These are phyloP conservation scores for Bellardia pandia DNA, from an alignment of 2,888 invertebrate species.

Conservation along the genomic window DNA sequence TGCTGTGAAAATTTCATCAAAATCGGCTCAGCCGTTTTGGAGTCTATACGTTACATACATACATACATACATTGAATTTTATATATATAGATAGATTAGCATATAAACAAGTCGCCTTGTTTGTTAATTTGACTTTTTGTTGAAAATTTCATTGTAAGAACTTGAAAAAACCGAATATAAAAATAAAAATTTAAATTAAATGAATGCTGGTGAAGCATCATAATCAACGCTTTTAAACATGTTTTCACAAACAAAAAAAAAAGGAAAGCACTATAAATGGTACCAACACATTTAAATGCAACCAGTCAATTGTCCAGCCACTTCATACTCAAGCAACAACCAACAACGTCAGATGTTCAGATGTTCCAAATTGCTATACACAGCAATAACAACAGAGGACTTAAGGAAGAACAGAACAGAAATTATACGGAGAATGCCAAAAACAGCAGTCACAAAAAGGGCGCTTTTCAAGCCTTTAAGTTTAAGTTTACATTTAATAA, in stretches of 20 bases:
- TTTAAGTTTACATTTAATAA: constrained; percentile 69
- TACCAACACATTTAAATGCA: constrained; percentile 8
- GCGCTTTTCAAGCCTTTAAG: constrained; percentile 64
- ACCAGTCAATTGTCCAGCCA: constrained; percentile 16
- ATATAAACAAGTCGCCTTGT: background rate
- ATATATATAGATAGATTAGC: too few species aligned
- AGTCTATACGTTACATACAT: too few species aligned
- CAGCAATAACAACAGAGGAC: background rate
- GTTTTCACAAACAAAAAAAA: constrained; percentile 32
- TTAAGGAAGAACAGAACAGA: constrained; percentile 2
- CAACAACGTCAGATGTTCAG: constrained; percentile 52
- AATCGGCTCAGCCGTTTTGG: too few species aligned
- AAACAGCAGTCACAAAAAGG: constrained; percentile 53
- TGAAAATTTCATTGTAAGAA: background rate
- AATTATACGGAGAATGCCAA: constrained; percentile 34
- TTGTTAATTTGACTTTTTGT: background rate
- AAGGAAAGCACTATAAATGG: constrained; percentile 1
- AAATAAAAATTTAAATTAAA: constrained; percentile 36
- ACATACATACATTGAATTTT: too few species aligned
- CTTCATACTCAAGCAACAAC: background rate
- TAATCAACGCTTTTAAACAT: constrained; percentile 73
- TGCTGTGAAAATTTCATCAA: too few species aligned
- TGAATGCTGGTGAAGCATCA: constrained; percentile 64
- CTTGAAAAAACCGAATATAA: background rate
- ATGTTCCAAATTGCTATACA: constrained; percentile 53